Evolutionary conservation across 2,113 vertebrate species (phyloP).

Genomic region (Pachycephala philippinensis): DNA sequence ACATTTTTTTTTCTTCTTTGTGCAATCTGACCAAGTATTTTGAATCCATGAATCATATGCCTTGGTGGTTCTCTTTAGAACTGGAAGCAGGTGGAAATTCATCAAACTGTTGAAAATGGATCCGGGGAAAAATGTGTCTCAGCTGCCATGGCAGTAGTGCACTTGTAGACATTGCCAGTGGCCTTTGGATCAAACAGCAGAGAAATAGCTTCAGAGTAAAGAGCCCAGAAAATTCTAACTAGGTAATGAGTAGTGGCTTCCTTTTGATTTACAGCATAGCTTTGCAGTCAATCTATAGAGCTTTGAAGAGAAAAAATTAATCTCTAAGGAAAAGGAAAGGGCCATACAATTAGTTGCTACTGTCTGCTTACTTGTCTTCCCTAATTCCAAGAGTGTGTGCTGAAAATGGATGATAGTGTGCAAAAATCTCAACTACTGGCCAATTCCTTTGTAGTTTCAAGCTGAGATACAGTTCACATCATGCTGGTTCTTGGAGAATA

Average conservation of each 20-base stretch:
- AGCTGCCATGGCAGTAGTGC: slow-evolving; percentile 6
- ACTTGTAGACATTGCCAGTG: slow-evolving; percentile 71
- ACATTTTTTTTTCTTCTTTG: not conserved
- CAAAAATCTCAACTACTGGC: not conserved
- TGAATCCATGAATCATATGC: slow-evolving; percentile 38
- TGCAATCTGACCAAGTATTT: not conserved
- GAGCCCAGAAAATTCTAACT: slow-evolving; percentile 71
- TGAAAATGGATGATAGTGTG: not conserved
- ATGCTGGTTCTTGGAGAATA: not conserved
- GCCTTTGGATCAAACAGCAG: slow-evolving; percentile 81
- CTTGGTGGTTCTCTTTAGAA: slow-evolving; percentile 43
- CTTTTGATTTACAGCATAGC: slow-evolving; percentile 77
- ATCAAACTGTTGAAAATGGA: slow-evolving; percentile 32
- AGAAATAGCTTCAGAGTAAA: slow-evolving; percentile 74
- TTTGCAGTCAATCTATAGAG: slow-evolving; percentile 66
- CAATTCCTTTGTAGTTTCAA: not conserved
- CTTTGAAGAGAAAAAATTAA: slow-evolving; percentile 68
- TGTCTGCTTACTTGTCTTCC: not conserved
- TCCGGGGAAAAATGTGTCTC: not conserved
- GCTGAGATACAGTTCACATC: not conserved
- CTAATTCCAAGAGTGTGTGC: not conserved
- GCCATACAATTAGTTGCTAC: slow-evolving; percentile 47
- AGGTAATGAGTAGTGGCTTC: slow-evolving; percentile 80
- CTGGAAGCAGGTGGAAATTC: slow-evolving; percentile 38
- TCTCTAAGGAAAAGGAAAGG: slow-evolving; percentile 38